phyloP scores from a whole-genome alignment of 2,888 invertebrate species.

The Beris morrisii region DNA sequence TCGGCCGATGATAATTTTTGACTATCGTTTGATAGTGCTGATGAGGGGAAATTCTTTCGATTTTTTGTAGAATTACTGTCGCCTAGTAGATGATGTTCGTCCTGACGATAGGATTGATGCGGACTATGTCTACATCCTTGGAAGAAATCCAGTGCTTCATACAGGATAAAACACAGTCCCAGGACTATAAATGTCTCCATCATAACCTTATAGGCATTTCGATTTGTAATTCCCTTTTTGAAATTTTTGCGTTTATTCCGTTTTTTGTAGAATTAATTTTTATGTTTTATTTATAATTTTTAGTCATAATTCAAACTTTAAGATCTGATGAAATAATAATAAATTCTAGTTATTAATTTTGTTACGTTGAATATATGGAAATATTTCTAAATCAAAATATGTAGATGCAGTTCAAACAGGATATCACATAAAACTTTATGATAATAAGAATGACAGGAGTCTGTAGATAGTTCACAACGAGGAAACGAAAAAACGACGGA shows the following conservation, averaged over 20 bases:
- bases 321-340: not conserved
- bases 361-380: not conserved
- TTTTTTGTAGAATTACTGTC: not conserved
- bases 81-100: constrained; percentile 8
- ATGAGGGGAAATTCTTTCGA: not conserved
- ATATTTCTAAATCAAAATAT: constrained; percentile 1
- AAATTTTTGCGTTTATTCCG: not conserved
- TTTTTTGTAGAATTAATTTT: not conserved
- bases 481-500: too few relatives aligned
- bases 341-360: too few relatives aligned
- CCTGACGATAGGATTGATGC: constrained; percentile 10
- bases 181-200: constrained; percentile 71
- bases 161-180: constrained; percentile 68
- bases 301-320: not conserved
- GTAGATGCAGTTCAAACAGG: not conserved
- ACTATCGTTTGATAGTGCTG: not conserved
- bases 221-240: constrained; percentile 1
- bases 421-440: too few relatives aligned
- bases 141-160: constrained; percentile 68
- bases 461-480: too few relatives aligned
- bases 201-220: constrained; percentile 34
- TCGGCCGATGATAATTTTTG: not conserved
- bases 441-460: too few relatives aligned
- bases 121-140: constrained; percentile 58
- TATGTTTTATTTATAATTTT: not conserved